Percentiles rank a stretch among this genome's conserved stretches.
Evolutionary conservation across 2,113 vertebrate genomes (phyloP).

Genomic region (Danio rerio): DNA sequence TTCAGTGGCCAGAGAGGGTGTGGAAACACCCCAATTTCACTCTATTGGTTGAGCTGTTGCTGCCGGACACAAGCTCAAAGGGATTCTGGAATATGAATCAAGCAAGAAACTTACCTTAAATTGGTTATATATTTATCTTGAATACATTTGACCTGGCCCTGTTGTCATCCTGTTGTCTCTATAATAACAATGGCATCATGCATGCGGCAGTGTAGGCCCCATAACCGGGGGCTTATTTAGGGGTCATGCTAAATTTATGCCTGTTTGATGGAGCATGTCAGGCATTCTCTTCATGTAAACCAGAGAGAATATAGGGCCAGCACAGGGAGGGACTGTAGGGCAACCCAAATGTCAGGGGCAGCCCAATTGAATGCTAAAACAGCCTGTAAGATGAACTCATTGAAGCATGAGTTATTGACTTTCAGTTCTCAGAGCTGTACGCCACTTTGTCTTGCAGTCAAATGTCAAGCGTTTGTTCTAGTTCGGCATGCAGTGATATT

Average conservation of each 20-base stretch:
- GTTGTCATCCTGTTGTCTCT: background rate
- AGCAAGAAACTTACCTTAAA: background rate
- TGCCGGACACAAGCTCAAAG: background rate
- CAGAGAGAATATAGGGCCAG: slow-evolving; percentile 10
- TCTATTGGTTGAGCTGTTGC: background rate
- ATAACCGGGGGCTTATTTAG: slow-evolving; percentile 45
- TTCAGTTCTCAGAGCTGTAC: slow-evolving; percentile 43
- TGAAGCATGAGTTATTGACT: slow-evolving; percentile 61
- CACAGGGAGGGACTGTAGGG: slow-evolving; percentile 29
- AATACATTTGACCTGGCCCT: background rate
- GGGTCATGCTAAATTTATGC: slow-evolving; percentile 52
- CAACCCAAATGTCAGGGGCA: slow-evolving; percentile 57
- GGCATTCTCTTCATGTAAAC: slow-evolving; percentile 15
- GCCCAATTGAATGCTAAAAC: slow-evolving; percentile 54
- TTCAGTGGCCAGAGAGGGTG: background rate
- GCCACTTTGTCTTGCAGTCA: slow-evolving; percentile 38
- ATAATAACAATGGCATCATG: background rate
- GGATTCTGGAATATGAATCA: background rate
- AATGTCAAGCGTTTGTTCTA: slow-evolving; percentile 58
- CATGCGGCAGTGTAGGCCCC: background rate
- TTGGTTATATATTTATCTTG: background rate
- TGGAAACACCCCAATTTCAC: background rate
- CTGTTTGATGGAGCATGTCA: slow-evolving; percentile 23
- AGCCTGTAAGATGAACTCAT: slow-evolving; percentile 49
- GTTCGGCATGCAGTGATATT: slow-evolving; percentile 46